Evolutionary conservation across 2,888 invertebrate genomes (phyloP), one percentile per base, ranked within the genome.

Genomic region (Lasioglossum villosulum): DNA sequence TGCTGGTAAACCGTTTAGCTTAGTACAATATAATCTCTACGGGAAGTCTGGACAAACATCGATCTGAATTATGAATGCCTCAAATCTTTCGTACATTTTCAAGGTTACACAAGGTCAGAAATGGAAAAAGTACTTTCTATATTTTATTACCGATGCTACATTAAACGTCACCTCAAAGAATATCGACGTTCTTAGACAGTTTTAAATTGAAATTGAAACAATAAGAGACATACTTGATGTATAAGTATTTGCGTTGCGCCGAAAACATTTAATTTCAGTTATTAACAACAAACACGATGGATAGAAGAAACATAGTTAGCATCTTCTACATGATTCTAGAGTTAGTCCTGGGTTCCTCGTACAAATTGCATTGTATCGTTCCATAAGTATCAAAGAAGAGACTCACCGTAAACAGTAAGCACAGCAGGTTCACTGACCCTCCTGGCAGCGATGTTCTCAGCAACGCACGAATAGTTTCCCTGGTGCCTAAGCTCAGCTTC

Each of bases 391-490:
- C 6, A 16, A n/a, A 30, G 63, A 16, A 63, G 16, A 30, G 16
- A 30, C 90, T 88, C 96, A 99, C 99, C 98, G 95, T 97, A 98
- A 88, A 99, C 98, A 84, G 98, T 98, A 88, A 99, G 96, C 74
- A 97, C 96, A 0, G 98, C 98, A 0, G 98, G 97, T 89, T 98
- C 97, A 75, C 98, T 98, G 91, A 97, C 96, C 88, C 98, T 96
- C 92, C 97, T 97, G 48, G 97, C 98, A 6, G 98, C 98, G 78
- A 98, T 97, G 95, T 99, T 99, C 95, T 98, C 98, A 1, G 98
- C 99, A 30, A 98, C 98, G 95, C 99, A 99, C 74, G 98, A 98
- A 95, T 98, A 99, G 96, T 99, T 99, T 75, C 98, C 98, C 95
- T 98, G 97, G 95, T 99, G 93, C 70, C 87, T 90, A 45, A 98